Evolutionary conservation across 2,888 invertebrate genomes (phyloP), one percentile per base, ranked within the genome.

Genomic region (Netelia inedita): DNA sequence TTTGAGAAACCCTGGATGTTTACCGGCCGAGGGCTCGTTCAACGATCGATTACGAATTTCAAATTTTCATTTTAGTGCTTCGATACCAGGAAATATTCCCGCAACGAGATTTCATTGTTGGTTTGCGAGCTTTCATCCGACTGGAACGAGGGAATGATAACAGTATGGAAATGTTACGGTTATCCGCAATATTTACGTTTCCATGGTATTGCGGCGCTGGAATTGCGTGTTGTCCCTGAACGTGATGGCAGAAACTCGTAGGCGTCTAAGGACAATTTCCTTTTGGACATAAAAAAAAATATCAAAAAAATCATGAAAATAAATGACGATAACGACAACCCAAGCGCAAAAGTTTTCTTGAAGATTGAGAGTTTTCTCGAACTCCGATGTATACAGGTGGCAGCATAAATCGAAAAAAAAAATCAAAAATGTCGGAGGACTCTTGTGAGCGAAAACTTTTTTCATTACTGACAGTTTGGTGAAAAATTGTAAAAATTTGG

Each of bases 371-470:
- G 0, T 46, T 10, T 46, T 46, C 46, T 11, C 46, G 46, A 46
- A 14, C 10, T 1, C 1, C 14, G 14, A 46, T 10, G 46, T 63
- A 50, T 50, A 65, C 2, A 21, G 63, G 65, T 6, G 65, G 50
- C 50, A n/a, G 10, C 61, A 75, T 50, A 75, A 65, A 5, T 23
- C 14, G 10, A 46, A 9, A 21, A 46, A 9, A 21, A 3, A 41
- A 59, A 35, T 14, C 16, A 14, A n/a, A n/a, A 14, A 10, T 16
- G 43, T 43, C 16, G 14, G 61, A 19, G 8, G 23, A 63, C 50
- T 65, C 16, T 46, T 9, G 61, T 21, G 35, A 16, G 11, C 11
- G 23, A 28, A 75, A 59, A 75, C 50, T 63, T 75, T 75, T 75
- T 53, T 75, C 41, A 28, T 19, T 65, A 50, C 53, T 65, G 63